A percentile compares a stretch with the other conserved stretches of the same genome.
Conservation (phyloP, 2,113 vertebrate genomes). For the Peucedramus taeniatus region DNA sequence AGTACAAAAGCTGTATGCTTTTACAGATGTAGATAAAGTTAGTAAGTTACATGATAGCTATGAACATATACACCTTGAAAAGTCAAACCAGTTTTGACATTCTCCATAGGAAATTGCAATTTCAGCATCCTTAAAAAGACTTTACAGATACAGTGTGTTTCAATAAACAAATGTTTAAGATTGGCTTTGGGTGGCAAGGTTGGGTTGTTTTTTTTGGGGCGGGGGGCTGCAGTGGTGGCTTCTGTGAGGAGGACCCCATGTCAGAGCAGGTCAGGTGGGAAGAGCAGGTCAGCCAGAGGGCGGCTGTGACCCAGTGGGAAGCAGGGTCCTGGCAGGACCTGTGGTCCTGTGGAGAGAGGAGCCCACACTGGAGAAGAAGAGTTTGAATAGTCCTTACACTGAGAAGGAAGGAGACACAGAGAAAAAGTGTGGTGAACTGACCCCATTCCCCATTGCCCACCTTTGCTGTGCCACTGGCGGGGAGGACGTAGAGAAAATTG, state of each 20-base stretch:
- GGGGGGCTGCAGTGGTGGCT: accelerated
- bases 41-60: not conserved
- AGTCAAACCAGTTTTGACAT: not conserved
- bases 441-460: not conserved
- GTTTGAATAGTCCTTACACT: not conserved
- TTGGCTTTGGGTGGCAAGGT: not conserved
- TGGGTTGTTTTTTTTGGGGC: not conserved
- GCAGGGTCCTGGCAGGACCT: not conserved
- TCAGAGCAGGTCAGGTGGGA: not conserved
- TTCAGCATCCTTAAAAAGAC: not conserved
- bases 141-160: not conserved
- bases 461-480: accelerated
- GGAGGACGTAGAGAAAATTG: not conserved
- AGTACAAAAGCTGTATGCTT: not conserved
- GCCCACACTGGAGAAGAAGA: not conserved
- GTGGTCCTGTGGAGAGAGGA: not conserved
- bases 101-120: not conserved
- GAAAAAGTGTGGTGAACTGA: not conserved
- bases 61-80: not conserved
- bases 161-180: not conserved
- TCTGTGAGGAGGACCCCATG: not conserved
- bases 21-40: not conserved
- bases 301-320: not conserved
- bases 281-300: not conserved
- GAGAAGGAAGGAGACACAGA: not conserved